These are phyloP conservation scores for Tyto alba DNA, from an alignment of 2,113 vertebrate species.

Conservation along the genomic window DNA sequence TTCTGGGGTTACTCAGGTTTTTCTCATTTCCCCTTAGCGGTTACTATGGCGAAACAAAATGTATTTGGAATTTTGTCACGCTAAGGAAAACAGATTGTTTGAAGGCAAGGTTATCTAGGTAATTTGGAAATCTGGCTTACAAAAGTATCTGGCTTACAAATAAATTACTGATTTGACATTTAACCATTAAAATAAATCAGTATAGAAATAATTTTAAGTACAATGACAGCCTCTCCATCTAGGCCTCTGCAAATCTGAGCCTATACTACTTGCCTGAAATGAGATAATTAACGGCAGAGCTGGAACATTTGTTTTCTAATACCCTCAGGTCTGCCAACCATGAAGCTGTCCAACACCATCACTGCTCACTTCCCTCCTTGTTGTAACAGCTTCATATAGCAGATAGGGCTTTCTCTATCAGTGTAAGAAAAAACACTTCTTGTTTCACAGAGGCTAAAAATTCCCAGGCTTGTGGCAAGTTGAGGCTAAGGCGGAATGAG, in stretches of 20 bases:
- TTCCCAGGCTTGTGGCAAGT: background rate
- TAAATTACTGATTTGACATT: background rate
- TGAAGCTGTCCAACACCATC: background rate
- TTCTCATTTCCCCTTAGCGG: background rate
- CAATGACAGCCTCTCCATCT: background rate
- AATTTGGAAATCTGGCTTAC: background rate
- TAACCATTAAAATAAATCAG: background rate
- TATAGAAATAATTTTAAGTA: background rate
- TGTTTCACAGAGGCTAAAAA: background rate
- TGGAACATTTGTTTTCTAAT: background rate
- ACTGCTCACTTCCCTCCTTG: background rate
- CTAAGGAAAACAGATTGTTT: background rate
- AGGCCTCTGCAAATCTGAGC: background rate
- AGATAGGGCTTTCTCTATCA: background rate
- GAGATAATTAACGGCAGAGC: background rate
- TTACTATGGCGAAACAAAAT: background rate
- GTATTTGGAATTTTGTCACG: background rate
- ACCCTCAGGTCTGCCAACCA: background rate
- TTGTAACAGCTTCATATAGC: background rate
- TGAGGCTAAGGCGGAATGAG: background rate
- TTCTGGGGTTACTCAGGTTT: background rate
- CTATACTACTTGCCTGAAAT: background rate
- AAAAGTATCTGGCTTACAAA: background rate
- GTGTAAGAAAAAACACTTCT: background rate
- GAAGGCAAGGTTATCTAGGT: background rate